Percentiles rank a stretch among this genome's conserved stretches.
phyloP scores from a whole-genome alignment of 2,888 invertebrate species.

The Aporophyla lueneburgensis region DNA sequence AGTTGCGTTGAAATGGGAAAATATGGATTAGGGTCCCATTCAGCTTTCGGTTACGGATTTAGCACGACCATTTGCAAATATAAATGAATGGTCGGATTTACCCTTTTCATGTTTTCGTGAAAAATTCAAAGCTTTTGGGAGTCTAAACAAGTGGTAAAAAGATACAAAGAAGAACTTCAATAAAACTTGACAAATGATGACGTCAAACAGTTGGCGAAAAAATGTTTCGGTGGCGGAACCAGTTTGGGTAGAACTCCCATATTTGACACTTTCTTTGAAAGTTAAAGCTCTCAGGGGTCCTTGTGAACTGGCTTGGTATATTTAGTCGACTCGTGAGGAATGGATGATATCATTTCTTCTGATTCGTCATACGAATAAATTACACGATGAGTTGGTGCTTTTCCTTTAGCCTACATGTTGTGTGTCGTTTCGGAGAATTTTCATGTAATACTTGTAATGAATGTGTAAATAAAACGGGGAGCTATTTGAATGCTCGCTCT shows the following conservation, averaged over 20 bases:
- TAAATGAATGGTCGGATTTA: conserved; percentile 48
- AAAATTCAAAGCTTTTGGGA: conserved; percentile 35
- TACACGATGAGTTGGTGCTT: conserved; percentile 65
- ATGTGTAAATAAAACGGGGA: conserved; percentile 39
- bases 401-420: conserved; percentile 45
- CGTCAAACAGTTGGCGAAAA: conserved; percentile 60
- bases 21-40: conserved; percentile 53
- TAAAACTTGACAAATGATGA: conserved; percentile 68
- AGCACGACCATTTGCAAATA: conserved; percentile 45
- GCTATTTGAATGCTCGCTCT: conserved; percentile 35
- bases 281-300: conserved; percentile 22
- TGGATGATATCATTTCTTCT: conserved; percentile 65
- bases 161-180: conserved; percentile 52
- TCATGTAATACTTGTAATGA: conserved; percentile 55
- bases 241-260: conserved; percentile 37
- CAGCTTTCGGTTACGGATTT: conserved; percentile 17
- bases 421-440: conserved; percentile 40
- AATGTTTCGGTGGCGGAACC: conserved; percentile 55
- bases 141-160: conserved; percentile 37
- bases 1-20: conserved; percentile 46
- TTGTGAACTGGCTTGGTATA: conserved; percentile 28
- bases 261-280: conserved; percentile 17
- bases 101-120: conserved; percentile 33
- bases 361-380: conserved; percentile 66
- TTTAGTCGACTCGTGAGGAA: conserved; percentile 40